Evolutionary conservation across 2,888 invertebrate species (phyloP).

Genomic region (Rhorus exstirpatorius): DNA sequence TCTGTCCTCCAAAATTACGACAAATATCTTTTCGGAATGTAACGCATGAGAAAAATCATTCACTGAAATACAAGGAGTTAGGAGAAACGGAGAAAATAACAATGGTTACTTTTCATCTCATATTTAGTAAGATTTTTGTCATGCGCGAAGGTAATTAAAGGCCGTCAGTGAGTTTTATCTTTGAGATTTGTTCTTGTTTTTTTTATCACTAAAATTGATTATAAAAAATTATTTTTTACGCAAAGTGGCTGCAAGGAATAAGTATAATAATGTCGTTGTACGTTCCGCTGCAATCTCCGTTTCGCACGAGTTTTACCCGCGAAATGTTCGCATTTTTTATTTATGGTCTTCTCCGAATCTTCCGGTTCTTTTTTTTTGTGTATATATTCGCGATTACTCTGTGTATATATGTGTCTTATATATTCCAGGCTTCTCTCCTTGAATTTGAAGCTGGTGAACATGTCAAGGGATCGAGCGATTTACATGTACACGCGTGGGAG

Average conservation of each 20-base stretch:
- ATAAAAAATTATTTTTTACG: neutral
- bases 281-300: slow-evolving; percentile 43
- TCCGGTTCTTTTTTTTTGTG: neutral
- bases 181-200: neutral
- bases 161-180: too few relatives aligned
- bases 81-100: too few relatives aligned
- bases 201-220: neutral
- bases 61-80: too few relatives aligned
- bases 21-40: too few relatives aligned
- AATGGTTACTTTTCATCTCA: too few relatives aligned
- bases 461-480: slow-evolving; percentile 68
- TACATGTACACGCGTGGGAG: slow-evolving; percentile 66
- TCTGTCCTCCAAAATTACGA: too few relatives aligned
- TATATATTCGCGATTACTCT: neutral
- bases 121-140: too few relatives aligned
- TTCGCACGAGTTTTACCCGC: slow-evolving; percentile 42
- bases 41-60: too few relatives aligned
- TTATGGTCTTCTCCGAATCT: slow-evolving; percentile 47
- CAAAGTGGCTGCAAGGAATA: neutral
- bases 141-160: too few relatives aligned
- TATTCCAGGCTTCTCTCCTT: slow-evolving; percentile 56
- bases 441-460: slow-evolving; percentile 58
- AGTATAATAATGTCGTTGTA: slow-evolving; percentile 1
- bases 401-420: slow-evolving; percentile 13
- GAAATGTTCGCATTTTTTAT: slow-evolving; percentile 65